Conservation (phyloP, 2,113 vertebrate genomes). For the Pungitius pungitius region DNA sequence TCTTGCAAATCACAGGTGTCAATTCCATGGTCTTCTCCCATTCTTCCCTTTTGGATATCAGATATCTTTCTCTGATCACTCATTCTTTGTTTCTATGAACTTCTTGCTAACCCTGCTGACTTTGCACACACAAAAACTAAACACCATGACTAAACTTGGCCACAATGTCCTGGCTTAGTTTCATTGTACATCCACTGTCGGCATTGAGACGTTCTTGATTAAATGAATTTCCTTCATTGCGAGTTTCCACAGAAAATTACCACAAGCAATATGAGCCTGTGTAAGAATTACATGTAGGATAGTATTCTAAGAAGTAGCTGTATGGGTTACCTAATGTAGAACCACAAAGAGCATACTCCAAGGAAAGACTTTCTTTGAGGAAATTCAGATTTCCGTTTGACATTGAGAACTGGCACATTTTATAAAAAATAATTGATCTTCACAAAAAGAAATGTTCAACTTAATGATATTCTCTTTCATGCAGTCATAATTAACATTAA, state of each 20-base stretch:
- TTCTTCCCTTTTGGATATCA: background rate
- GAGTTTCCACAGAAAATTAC: slow-evolving; percentile 64
- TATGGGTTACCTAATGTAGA: background rate
- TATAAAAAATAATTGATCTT: slow-evolving; percentile 2
- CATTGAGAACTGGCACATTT: background rate
- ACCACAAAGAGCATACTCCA: slow-evolving; percentile 1
- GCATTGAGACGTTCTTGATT: slow-evolving; percentile 57
- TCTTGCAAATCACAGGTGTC: background rate
- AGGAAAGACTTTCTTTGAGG: slow-evolving; percentile 5
- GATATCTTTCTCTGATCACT: background rate
- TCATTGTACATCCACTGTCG: slow-evolving; percentile 52
- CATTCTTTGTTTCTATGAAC: background rate
- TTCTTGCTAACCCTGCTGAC: background rate
- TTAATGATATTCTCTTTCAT: slow-evolving; percentile 25
- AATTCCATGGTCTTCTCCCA: background rate
- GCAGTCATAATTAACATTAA: slow-evolving; percentile 35
- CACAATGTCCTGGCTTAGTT: slow-evolving; percentile 37
- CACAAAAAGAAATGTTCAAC: slow-evolving; percentile 13
- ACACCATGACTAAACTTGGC: background rate
- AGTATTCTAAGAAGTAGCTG: slow-evolving; percentile 13
- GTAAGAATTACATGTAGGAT: slow-evolving; percentile 31
- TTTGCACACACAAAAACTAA: background rate
- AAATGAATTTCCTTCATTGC: slow-evolving; percentile 61
- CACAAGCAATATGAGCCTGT: background rate
- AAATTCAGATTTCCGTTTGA: background rate